Percentiles rank a stretch among this genome's conserved stretches.
These are phyloP conservation scores for Petroica traversi DNA, from an alignment of 2,113 vertebrate species.

Conservation along the genomic window DNA sequence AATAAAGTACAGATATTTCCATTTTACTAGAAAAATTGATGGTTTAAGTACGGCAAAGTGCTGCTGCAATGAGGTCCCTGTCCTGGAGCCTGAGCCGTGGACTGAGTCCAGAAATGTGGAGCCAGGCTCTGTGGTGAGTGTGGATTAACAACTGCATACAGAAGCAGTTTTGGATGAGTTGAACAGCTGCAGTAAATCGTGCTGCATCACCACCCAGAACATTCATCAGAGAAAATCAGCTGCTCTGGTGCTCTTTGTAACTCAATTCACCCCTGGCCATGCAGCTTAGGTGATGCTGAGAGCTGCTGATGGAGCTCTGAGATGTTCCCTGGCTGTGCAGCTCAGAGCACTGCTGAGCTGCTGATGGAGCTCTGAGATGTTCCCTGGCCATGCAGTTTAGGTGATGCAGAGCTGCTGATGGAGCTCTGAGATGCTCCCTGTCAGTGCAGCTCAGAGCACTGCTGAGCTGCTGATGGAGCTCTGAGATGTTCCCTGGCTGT, in stretches of 20 bases:
- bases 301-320: neutral
- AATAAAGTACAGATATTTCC: neutral
- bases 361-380: too few species aligned
- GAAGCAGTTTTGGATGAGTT: neutral
- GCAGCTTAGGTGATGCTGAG: neutral
- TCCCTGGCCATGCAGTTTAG: too few species aligned
- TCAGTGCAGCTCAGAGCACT: too few species aligned
- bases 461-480: too few species aligned
- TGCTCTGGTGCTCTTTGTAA: rapidly evolving
- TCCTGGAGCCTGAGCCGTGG: neutral
- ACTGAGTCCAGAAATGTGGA: neutral
- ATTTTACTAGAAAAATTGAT: neutral
- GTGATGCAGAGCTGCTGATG: too few species aligned
- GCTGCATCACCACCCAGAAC: neutral
- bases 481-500: too few species aligned
- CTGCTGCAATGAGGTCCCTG: neutral
- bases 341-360: too few species aligned
- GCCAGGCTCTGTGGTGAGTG: neutral
- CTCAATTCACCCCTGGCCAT: neutral
- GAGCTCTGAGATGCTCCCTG: too few species aligned
- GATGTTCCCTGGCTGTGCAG: neutral
- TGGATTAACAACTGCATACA: neutral
- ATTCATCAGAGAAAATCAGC: neutral
- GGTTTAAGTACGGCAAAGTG: neutral
- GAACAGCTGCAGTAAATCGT: neutral